A percentile compares a stretch with the other conserved stretches of the same genome.
These are phyloP conservation scores for Irena cyanogastra DNA, from an alignment of 2,113 vertebrate species.

Conservation along the genomic window DNA sequence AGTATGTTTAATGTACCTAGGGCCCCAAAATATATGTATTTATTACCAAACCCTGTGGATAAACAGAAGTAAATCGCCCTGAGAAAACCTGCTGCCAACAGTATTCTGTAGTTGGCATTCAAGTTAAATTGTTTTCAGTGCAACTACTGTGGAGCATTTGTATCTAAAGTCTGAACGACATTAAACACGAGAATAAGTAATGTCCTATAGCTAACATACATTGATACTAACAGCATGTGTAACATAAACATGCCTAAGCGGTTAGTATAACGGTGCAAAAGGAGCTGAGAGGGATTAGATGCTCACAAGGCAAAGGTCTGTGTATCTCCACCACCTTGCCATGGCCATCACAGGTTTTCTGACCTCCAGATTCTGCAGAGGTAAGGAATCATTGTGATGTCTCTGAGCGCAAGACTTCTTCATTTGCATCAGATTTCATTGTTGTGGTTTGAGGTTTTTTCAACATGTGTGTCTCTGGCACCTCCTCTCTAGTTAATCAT, in stretches of 20 bases:
- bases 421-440: not conserved
- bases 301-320: not conserved
- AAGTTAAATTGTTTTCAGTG: not conserved
- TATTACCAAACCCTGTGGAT: constrained; percentile 20
- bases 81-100: not conserved
- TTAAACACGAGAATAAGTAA: not conserved
- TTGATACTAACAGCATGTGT: not conserved
- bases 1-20: constrained; percentile 43
- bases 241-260: not conserved
- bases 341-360: not conserved
- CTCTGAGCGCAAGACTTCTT: not conserved
- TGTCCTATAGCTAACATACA: not conserved
- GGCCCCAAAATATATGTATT: constrained; percentile 31
- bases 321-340: not conserved
- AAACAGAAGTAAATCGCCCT: constrained; percentile 15
- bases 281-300: not conserved
- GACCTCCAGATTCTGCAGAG: not conserved
- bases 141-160: not conserved
- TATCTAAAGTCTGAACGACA: not conserved
- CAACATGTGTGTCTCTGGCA: not conserved
- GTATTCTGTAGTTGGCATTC: not conserved
- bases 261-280: not conserved
- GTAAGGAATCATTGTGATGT: not conserved
- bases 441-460: not conserved
- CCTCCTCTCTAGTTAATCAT: not conserved